Conservation (phyloP, 1,140 invertebrate genomes). For the Zophobas atratus region DNA sequence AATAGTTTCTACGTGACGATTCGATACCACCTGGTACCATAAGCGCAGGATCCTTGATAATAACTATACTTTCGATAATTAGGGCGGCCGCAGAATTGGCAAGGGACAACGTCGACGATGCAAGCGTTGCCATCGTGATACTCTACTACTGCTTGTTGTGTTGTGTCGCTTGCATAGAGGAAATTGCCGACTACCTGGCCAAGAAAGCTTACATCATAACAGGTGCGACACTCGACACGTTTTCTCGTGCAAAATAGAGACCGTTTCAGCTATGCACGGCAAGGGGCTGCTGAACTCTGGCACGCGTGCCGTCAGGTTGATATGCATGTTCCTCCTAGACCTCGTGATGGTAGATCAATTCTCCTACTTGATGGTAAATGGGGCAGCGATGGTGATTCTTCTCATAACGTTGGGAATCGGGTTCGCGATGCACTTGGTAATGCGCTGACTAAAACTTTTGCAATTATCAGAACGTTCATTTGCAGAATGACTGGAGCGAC, state of each 20-base stretch:
- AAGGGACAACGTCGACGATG: not conserved
- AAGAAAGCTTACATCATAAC: not conserved
- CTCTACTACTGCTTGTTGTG: too few relatives aligned
- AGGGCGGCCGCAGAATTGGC: not conserved
- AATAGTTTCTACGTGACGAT: not conserved
- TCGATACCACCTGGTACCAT: slow-evolving; percentile 7
- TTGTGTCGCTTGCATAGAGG: too few relatives aligned
- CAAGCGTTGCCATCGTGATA: too few relatives aligned
- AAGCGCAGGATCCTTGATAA: not conserved
- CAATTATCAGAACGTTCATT: too few relatives aligned
- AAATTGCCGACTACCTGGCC: not conserved
- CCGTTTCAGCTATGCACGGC: slow-evolving; percentile 12
- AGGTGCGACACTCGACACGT: not conserved
- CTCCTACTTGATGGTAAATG: not conserved
- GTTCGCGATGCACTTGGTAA: too few relatives aligned
- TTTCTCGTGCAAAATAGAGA: too few relatives aligned
- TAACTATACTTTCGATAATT: not conserved
- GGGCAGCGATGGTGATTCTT: too few relatives aligned
- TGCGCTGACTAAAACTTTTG: too few relatives aligned
- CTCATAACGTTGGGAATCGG: too few relatives aligned
- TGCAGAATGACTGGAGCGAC: too few relatives aligned
- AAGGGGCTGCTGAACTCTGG: not conserved
- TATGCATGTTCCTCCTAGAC: not conserved
- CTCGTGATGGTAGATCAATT: not conserved
- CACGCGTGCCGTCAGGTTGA: not conserved